phyloP scores from a whole-genome alignment of 2,797 vertebrate species.

The Lithobates sylvaticus region DNA sequence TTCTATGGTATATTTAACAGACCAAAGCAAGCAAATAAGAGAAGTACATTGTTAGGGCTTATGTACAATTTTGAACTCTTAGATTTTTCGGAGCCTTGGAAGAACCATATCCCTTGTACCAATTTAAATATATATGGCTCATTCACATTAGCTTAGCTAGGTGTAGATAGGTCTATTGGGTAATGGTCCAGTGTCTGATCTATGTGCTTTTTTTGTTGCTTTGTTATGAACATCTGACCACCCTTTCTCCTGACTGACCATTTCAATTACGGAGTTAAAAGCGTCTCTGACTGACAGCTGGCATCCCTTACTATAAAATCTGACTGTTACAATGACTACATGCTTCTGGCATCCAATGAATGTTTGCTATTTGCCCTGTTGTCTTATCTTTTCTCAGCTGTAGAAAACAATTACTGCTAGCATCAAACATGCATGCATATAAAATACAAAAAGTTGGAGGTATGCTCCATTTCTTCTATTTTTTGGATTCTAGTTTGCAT shows the following conservation, averaged over 20 bases:
- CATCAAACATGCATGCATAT: background rate
- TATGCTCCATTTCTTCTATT: too few species aligned
- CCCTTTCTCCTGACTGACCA: background rate
- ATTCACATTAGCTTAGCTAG: background rate
- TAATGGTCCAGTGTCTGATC: background rate
- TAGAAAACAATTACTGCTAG: background rate
- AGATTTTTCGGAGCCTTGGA: too few species aligned
- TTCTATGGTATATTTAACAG: too few species aligned
- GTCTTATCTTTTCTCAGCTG: slow-evolving; percentile 33
- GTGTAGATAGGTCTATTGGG: background rate
- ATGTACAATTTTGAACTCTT: too few species aligned
- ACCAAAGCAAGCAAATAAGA: too few species aligned
- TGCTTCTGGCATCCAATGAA: slow-evolving; percentile 23
- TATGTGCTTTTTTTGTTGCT: background rate
- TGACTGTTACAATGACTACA: background rate
- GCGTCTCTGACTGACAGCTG: background rate
- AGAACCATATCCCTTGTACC: too few species aligned
- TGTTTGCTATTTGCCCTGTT: slow-evolving; percentile 37
- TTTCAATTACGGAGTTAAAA: background rate
- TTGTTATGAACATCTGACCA: background rate
- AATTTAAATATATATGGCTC: too few species aligned
- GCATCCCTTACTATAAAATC: slow-evolving; percentile 19
- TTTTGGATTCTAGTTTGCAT: too few species aligned
- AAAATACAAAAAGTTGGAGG: too few species aligned
- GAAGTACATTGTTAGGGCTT: too few species aligned